phyloP scores from a whole-genome alignment of 2,113 vertebrate genomes.

The Paraplagusia blochii region DNA sequence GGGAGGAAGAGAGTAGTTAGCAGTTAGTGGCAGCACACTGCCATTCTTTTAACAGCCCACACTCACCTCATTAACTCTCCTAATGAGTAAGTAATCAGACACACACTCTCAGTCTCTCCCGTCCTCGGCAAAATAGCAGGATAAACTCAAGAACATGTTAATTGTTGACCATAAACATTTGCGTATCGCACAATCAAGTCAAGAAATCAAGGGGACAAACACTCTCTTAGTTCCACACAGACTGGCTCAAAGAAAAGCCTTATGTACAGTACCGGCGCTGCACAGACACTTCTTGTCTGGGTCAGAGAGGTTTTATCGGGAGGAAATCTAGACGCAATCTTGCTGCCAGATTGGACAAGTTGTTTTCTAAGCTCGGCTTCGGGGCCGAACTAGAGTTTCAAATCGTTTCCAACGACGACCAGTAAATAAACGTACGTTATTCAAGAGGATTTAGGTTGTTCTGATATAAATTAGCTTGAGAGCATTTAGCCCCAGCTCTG shows the following conservation, averaged over 20 bases:
- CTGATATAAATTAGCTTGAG: too few relatives aligned
- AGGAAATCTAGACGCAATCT: conserved; percentile 15
- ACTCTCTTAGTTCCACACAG: conserved; percentile 7
- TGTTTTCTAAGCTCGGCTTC: not conserved
- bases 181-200: conserved; percentile 36
- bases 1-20: conserved; percentile 67
- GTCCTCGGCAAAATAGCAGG: conserved; percentile 35
- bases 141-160: conserved; percentile 37
- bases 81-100: conserved; percentile 85
- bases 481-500: conserved; percentile 1
- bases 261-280: conserved; percentile 1
- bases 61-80: conserved; percentile 77
- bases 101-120: conserved; percentile 40
- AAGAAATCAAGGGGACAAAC: conserved; percentile 46
- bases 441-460: too few relatives aligned
- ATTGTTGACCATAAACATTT: conserved; percentile 51
- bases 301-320: conserved; percentile 4
- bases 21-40: conserved; percentile 67
- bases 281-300: conserved; percentile 8
- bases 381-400: too few relatives aligned
- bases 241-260: conserved; percentile 20
- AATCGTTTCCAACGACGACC: too few relatives aligned
- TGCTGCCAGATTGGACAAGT: not conserved
- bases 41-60: conserved; percentile 69
- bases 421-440: too few relatives aligned